These are phyloP conservation scores for Rhizoglyphus robini DNA, from an alignment of 1,140 invertebrate species.

Conservation along the genomic window DNA sequence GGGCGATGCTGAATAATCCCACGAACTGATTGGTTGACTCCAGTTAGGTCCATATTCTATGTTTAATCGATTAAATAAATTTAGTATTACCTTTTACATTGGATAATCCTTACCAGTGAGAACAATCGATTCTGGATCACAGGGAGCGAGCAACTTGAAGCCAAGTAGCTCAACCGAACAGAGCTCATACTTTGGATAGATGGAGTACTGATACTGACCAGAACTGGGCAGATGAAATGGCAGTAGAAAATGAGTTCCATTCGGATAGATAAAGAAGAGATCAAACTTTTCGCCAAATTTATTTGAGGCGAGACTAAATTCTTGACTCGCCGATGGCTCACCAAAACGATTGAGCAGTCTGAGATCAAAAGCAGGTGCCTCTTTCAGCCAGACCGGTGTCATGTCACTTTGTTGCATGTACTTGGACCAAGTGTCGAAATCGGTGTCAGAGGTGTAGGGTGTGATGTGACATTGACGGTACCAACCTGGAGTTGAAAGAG, in stretches of 20 bases:
- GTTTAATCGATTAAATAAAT: not conserved
- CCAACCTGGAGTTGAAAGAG: too few relatives aligned
- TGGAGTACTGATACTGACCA: conserved; percentile 33
- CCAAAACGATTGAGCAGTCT: too few relatives aligned
- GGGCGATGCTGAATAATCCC: not conserved
- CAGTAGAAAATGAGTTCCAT: not conserved
- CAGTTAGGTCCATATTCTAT: conserved; percentile 1
- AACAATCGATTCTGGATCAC: conserved; percentile 39
- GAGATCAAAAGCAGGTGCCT: too few relatives aligned
- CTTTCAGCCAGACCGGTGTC: too few relatives aligned
- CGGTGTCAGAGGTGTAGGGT: too few relatives aligned
- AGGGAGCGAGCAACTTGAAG: conserved; percentile 41
- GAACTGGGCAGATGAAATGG: not conserved
- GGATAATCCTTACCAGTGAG: conserved; percentile 30
- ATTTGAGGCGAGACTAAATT: too few relatives aligned
- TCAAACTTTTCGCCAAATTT: too few relatives aligned
- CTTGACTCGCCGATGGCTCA: too few relatives aligned
- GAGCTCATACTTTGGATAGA: conserved; percentile 41
- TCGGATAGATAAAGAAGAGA: not conserved
- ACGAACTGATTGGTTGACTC: not conserved
- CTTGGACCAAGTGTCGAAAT: too few relatives aligned
- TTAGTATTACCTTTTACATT: not conserved
- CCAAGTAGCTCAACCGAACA: conserved; percentile 43
- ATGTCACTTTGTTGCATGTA: too few relatives aligned
- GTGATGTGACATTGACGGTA: too few relatives aligned